Conservation (phyloP, 2,113 vertebrate genomes). For the Candoia aspera region DNA sequence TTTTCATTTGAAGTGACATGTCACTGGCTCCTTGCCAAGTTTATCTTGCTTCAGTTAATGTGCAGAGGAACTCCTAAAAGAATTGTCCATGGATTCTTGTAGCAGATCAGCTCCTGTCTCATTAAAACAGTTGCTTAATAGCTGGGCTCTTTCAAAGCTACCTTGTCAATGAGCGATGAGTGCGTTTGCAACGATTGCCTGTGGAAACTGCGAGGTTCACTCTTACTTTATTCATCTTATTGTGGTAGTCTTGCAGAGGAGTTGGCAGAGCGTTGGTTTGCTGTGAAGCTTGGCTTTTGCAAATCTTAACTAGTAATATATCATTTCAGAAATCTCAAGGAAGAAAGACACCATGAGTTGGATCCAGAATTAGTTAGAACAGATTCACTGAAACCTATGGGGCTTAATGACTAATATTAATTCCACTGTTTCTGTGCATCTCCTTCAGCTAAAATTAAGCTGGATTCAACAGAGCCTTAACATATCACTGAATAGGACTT, state of each 20-base stretch:
- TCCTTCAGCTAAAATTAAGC: not conserved
- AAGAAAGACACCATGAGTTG: not conserved
- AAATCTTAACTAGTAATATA: not conserved
- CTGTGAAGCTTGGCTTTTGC: not conserved
- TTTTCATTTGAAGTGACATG: not conserved
- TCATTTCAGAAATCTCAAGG: not conserved
- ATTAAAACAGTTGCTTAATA: not conserved
- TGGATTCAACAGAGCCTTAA: not conserved
- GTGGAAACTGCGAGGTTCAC: not conserved
- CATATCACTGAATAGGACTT: not conserved
- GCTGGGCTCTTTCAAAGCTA: not conserved
- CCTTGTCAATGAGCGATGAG: not conserved
- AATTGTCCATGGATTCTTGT: not conserved
- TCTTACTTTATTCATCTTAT: not conserved
- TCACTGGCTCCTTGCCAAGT: constrained; percentile 3
- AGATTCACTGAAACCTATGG: not conserved
- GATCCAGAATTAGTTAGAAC: not conserved
- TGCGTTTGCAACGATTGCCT: not conserved
- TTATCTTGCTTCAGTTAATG: constrained; percentile 19
- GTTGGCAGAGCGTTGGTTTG: not conserved
- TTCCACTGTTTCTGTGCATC: not conserved
- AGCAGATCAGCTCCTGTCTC: not conserved
- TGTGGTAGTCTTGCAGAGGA: not conserved
- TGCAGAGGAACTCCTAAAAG: constrained; percentile 2
- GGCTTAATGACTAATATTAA: not conserved